Conservation (phyloP, 1,140 invertebrate species). For the Meteorus sp. region DNA sequence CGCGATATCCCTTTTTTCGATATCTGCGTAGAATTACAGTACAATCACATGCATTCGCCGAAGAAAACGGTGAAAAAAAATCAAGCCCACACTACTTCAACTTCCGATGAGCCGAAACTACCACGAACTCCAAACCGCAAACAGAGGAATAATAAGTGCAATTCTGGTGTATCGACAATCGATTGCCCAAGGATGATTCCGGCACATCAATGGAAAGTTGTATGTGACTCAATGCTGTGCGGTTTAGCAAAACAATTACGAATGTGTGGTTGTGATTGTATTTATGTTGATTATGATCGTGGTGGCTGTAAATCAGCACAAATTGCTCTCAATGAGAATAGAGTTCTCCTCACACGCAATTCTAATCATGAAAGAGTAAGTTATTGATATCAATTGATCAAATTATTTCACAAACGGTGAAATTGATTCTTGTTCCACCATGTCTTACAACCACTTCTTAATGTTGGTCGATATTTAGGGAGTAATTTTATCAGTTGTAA, state of each 20-base stretch:
- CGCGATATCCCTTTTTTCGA: conserved; percentile 65
- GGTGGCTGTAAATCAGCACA: conserved; percentile 59
- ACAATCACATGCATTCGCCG: conserved; percentile 44
- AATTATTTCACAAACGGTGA: neutral
- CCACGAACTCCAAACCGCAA: too few species aligned
- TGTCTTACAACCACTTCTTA: too few species aligned
- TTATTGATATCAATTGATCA: conserved; percentile 4
- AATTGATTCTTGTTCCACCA: conserved; percentile 10
- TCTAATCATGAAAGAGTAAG: conserved; percentile 52
- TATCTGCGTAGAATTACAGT: conserved; percentile 59
- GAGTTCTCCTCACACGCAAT: conserved; percentile 64
- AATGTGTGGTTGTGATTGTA: conserved; percentile 68
- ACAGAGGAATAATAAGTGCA: conserved; percentile 21
- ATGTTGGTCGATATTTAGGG: too few species aligned
- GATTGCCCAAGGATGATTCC: conserved; percentile 16
- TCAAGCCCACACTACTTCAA: too few species aligned
- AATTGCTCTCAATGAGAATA: conserved; percentile 57
- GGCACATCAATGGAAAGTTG: conserved; percentile 46
- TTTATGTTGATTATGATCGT: conserved; percentile 57
- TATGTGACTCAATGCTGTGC: conserved; percentile 63
- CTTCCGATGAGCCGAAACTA: too few species aligned
- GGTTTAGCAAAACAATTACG: conserved; percentile 65
- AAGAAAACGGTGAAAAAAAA: conserved; percentile 53
- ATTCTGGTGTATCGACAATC: neutral
- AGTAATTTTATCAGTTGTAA: neutral